phyloP scores from a whole-genome alignment of 2,113 vertebrate genomes.

The Pelecanoides urinatrix region DNA sequence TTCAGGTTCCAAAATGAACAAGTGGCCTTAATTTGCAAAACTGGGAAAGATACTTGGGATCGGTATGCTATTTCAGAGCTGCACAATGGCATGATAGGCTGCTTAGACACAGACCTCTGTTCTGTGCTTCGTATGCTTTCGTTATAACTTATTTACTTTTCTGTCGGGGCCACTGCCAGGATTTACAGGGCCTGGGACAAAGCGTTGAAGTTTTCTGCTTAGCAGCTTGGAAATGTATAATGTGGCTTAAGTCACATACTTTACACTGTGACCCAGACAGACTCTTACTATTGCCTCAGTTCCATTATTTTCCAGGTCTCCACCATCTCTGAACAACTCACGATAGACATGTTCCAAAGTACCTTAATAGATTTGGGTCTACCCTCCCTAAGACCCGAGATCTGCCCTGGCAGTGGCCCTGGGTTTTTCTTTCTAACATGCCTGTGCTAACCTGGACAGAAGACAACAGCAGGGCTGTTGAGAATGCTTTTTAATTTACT shows the following conservation, averaged over 20 bases:
- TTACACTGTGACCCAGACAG: background rate
- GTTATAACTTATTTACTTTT: constrained; percentile 24
- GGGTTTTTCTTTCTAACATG: constrained; percentile 49
- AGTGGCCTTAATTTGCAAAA: constrained; percentile 81
- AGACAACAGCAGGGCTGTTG: background rate
- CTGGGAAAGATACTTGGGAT: constrained; percentile 82
- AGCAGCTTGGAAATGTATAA: background rate
- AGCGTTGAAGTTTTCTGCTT: background rate
- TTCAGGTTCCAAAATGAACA: constrained; percentile 83
- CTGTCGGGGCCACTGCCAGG: constrained; percentile 45
- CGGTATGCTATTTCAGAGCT: constrained; percentile 70
- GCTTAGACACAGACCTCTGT: constrained; percentile 47
- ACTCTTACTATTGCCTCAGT: background rate
- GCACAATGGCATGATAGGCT: constrained; percentile 39
- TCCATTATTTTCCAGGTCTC: background rate
- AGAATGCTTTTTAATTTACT: constrained; percentile 15
- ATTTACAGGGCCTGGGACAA: background rate
- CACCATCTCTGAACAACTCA: background rate
- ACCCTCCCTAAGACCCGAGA: background rate
- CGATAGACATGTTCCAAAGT: background rate
- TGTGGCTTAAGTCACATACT: background rate
- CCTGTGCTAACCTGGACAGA: constrained; percentile 39
- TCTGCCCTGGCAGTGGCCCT: constrained; percentile 56
- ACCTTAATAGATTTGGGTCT: background rate
- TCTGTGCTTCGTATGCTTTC: background rate